A percentile compares a stretch with the other conserved stretches of the same genome.
phyloP scores from a whole-genome alignment of 37 sponge, comb jelly and placozoan genomes.

The Amphimedon queenslandica region DNA sequence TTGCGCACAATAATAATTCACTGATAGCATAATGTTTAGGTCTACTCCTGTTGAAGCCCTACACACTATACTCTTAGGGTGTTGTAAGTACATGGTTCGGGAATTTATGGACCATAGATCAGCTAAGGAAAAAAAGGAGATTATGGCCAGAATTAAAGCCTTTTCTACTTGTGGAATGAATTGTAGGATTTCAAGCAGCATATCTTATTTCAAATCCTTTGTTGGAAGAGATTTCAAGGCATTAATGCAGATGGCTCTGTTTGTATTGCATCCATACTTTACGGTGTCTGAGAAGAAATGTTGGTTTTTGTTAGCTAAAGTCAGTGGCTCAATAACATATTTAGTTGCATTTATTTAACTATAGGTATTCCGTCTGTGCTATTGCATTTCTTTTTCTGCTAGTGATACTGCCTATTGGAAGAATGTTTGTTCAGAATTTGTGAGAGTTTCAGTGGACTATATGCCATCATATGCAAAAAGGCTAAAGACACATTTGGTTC shows the following conservation, averaged over 20 bases:
- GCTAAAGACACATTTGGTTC: too few relatives aligned
- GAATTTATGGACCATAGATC: constrained; percentile 9
- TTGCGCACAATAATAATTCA: background rate
- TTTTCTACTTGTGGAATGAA: constrained; percentile 28
- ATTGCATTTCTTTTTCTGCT: background rate
- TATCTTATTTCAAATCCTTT: constrained; percentile 22
- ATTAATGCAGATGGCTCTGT: constrained; percentile 32
- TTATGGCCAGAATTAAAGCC: constrained; percentile 9
- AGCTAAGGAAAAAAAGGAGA: constrained; percentile 12
- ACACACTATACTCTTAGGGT: constrained; percentile 40
- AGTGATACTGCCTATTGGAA: background rate
- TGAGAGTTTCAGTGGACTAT: too few relatives aligned
- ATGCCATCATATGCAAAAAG: too few relatives aligned
- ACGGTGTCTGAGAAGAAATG: constrained; percentile 9
- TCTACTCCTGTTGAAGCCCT: constrained; percentile 35
- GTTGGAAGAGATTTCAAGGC: constrained; percentile 43
- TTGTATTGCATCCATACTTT: constrained; percentile 28
- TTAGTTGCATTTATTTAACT: background rate
- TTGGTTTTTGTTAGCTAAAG: constrained; percentile 20
- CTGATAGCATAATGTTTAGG: background rate
- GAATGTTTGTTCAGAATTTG: too few relatives aligned
- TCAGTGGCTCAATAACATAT: background rate
- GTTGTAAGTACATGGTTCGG: constrained; percentile 36
- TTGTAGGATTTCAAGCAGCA: constrained; percentile 10
- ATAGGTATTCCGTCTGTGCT: background rate